Evolutionary conservation across 2,888 invertebrate species (phyloP).

Genomic region (Chrysopilus asiliformis): DNA sequence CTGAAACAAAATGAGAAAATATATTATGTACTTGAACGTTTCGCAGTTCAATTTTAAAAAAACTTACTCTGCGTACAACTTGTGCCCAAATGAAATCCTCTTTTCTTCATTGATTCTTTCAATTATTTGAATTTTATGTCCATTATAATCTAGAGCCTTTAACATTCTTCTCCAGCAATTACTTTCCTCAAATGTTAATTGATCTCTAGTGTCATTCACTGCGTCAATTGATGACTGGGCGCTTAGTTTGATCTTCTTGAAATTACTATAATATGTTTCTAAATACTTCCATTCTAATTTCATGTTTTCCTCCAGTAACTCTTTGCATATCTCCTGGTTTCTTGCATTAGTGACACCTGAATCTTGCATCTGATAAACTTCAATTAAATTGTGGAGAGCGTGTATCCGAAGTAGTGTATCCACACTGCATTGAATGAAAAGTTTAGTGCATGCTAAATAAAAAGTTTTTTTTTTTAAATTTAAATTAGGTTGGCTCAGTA

Average conservation of each 20-base stretch:
- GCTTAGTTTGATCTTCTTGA: slow-evolving; percentile 16
- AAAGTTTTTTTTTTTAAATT: too few relatives aligned
- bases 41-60: not conserved
- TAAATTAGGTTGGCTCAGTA: too few relatives aligned
- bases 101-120: slow-evolving; percentile 22
- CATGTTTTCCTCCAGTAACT: slow-evolving; percentile 33
- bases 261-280: slow-evolving; percentile 20
- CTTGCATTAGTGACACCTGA: too few relatives aligned
- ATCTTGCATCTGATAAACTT: slow-evolving; percentile 36
- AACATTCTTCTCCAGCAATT: slow-evolving; percentile 15
- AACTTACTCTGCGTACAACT: not conserved
- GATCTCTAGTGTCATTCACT: not conserved
- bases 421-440: slow-evolving; percentile 37
- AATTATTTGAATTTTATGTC: slow-evolving; percentile 17
- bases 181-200: slow-evolving; percentile 7
- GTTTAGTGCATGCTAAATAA: too few relatives aligned
- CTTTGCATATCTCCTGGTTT: slow-evolving; percentile 21
- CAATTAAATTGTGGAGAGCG: slow-evolving; percentile 49
- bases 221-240: slow-evolving; percentile 5
- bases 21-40: not conserved
- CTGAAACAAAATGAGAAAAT: slow-evolving; percentile 4
- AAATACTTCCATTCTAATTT: slow-evolving; percentile 46
- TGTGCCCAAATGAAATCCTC: not conserved
- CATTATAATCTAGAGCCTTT: slow-evolving; percentile 3
- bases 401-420: slow-evolving; percentile 56